Base-by-base conservation (phyloP, 2,888 invertebrate genomes). In the Drosophila phalerata region DNA sequence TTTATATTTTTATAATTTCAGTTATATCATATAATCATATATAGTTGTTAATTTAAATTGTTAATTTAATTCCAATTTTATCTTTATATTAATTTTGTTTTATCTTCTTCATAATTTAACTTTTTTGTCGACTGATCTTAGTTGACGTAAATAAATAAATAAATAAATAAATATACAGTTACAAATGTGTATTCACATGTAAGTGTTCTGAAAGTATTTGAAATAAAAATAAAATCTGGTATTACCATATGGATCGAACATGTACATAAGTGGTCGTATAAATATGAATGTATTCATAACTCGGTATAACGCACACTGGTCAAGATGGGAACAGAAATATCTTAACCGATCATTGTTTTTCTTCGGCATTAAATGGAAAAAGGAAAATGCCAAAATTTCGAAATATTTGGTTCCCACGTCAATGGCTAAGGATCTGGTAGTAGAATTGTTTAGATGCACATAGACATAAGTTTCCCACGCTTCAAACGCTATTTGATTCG, bases 381-480 rank as follows among this genome's bases (percentile, higher is more conserved):
- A 52, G 28, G 64, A 70, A 67, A 70, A 64, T 32, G 13, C 32
- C 28, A 67, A 70, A 64, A 56, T 28, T 28, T 37, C 4, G 5
- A 28, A 45, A 37, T 47, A 53, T 49, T 56, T 52, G 60, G 61
- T 86, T 83, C 83, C 84, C 86, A 83, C 81, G 86, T 70, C 60
- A 52, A 58, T 57, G 19, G 30, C 42, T 25, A 56, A 48, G 65
- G 42, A 69, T 51, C 55, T 37, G 43, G 10, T 57, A 74, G 79
- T 72, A 84, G 74, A 77, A 77, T 77, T 64, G 63, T 42, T 42
- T 10, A 43, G 47, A 42, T 38, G 61, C 43, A 45, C 32, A 11
- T 30, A 32, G 47, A 42, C 67, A 58, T 67, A 49, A 51, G 82
- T 79, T 91, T 91, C 91, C 86, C 91, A 91, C 91, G 91, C 85